Conservation (phyloP, 2,797 vertebrate species). For the Acrossocheilus fasciatus region DNA sequence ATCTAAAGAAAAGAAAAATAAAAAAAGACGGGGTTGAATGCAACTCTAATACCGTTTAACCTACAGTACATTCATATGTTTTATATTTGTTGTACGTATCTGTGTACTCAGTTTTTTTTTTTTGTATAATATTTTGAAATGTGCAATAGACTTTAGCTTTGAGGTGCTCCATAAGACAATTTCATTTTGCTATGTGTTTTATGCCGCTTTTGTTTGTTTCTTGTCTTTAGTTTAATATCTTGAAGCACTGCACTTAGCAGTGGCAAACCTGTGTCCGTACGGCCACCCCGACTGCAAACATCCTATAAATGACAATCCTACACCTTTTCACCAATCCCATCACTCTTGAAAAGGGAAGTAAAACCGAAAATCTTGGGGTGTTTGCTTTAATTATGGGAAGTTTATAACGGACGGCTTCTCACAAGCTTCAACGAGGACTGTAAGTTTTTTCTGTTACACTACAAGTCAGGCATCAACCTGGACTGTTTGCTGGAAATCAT, state of each 20-base stretch:
- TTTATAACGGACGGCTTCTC: constrained; percentile 22
- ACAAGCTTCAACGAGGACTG: constrained; percentile 28
- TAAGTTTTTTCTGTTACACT: constrained; percentile 51
- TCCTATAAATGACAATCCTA: constrained; percentile 60
- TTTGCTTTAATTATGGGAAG: constrained; percentile 22
- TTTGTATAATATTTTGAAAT: constrained; percentile 83
- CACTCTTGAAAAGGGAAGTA: constrained; percentile 28
- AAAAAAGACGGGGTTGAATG: constrained; percentile 78
- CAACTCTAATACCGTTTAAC: constrained; percentile 67
- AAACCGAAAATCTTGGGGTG: background rate
- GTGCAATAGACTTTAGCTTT: constrained; percentile 90
- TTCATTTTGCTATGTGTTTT: constrained; percentile 49
- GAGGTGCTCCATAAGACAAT: constrained; percentile 71
- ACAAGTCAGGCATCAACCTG: constrained; percentile 16
- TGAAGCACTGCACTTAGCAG: constrained; percentile 74
- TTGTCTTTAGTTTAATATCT: constrained; percentile 35
- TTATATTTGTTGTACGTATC: constrained; percentile 74
- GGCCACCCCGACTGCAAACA: constrained; percentile 60
- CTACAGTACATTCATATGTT: constrained; percentile 68
- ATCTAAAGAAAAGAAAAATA: constrained; percentile 51
- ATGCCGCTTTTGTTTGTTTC: constrained; percentile 36
- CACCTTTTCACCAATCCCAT: constrained; percentile 37
- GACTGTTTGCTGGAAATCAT: constrained; percentile 46
- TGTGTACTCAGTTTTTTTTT: constrained; percentile 66
- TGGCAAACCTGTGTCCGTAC: constrained; percentile 64